Base-by-base conservation (phyloP, 2,797 vertebrate genomes). In the Dicrostonyx torquatus region DNA sequence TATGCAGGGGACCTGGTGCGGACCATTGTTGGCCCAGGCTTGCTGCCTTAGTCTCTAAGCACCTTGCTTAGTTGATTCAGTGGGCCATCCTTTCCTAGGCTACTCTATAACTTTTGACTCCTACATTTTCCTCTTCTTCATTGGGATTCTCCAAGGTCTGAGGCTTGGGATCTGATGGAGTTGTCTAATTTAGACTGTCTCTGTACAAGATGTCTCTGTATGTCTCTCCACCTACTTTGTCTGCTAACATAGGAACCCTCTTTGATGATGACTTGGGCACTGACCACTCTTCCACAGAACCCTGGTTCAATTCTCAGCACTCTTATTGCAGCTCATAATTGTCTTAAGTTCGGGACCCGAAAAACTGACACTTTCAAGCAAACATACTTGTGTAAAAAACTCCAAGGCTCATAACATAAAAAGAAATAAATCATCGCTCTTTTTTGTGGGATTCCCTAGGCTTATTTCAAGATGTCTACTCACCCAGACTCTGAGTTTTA, bases 31-130 rank as follows among this genome's bases (percentile, higher is more conserved):
- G 11, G 34, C 5, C 11, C 34, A 26, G n/a, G 14, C 37, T 43
- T 15, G 7, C 3, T 37, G 60, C 14, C 1, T 29, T 2, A 29
- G 14, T 60, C 0, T 40, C 7, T 43, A 9, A 18, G 26, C 4
- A 8, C 2, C 17, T n/a, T 31, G 26, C 2, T 43, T 43, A 31
- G 4, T 43, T 29, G 37, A 29, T 0, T 62, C 24, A 82, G 14
- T 60, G 26, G 55, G 13, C 26, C 53, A 17, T 40, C 7, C 10
- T 60, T 24, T 60, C 7, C 37, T 8, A 24, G 24, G 18, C 1
- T 60, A 24, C 1, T 60, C n/a, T 37, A 80, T 29, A 24, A 58
- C 24, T 29, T 29, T 24, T 43, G 55, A 29, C 24, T 40, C 24
- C 37, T 82, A 60, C 0, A 18, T 26, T 29, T 43, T 18, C 4